Conservation (phyloP, 2,888 invertebrate species). For the Eristalis intricaria region DNA sequence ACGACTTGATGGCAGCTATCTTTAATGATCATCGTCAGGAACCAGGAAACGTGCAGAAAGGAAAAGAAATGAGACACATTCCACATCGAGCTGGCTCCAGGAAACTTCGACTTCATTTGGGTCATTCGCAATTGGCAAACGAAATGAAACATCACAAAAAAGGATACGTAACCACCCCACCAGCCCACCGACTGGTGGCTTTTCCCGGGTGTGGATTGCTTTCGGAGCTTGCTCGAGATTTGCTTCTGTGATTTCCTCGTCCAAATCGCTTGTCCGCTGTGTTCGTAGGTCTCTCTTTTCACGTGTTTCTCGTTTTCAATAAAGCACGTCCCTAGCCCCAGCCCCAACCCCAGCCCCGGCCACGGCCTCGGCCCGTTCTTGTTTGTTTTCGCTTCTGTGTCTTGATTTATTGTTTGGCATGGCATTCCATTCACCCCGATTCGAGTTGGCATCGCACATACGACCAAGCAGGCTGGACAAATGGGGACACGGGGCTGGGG, state of each 20-base stretch:
- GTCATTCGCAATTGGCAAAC: constrained; percentile 34
- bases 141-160: background rate
- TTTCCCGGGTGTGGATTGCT: background rate
- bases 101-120: constrained; percentile 45
- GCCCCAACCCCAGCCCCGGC: too few species aligned
- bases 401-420: constrained; percentile 60
- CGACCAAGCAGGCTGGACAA: background rate
- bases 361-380: constrained; percentile 6
- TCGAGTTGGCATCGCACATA: constrained; percentile 29
- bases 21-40: constrained; percentile 43
- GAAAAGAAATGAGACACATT: constrained; percentile 16
- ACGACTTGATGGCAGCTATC: constrained; percentile 26
- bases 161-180: background rate
- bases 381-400: constrained; percentile 36
- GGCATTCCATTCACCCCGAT: constrained; percentile 56
- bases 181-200: background rate
- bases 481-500: background rate
- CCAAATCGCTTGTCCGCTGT: background rate
- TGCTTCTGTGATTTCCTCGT: background rate
- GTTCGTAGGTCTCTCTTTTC: background rate
- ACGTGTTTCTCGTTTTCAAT: background rate
- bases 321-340: constrained; percentile 2
- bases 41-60: constrained; percentile 43
- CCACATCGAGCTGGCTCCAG: constrained; percentile 12
- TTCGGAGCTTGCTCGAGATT: background rate